Conservation (phyloP, 2,888 invertebrate genomes). For the Perizoma flavofasciatum region DNA sequence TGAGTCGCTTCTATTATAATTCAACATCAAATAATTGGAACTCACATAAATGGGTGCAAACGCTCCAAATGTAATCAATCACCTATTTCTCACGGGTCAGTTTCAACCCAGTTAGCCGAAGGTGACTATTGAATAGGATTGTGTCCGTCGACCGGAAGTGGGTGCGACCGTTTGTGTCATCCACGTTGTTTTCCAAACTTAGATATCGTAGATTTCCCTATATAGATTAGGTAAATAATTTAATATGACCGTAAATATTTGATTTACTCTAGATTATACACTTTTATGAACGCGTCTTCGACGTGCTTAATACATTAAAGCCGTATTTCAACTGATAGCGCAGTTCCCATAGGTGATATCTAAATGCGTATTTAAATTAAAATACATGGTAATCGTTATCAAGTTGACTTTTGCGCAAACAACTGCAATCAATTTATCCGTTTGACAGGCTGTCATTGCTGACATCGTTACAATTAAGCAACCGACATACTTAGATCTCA, state of each 20-base stretch:
- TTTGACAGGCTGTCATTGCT: slow-evolving; percentile 77
- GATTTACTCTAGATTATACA: slow-evolving; percentile 39
- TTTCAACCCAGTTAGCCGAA: slow-evolving; percentile 64
- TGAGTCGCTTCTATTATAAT: slow-evolving; percentile 9
- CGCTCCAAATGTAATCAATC: slow-evolving; percentile 53
- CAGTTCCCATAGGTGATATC: slow-evolving; percentile 61
- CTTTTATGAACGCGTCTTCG: slow-evolving; percentile 40
- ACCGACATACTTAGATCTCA: slow-evolving; percentile 69
- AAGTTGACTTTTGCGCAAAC: slow-evolving; percentile 78
- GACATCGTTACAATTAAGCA: slow-evolving; percentile 82
- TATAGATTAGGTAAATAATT: slow-evolving; percentile 42
- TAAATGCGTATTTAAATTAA: slow-evolving; percentile 68
- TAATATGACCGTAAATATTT: slow-evolving; percentile 36
- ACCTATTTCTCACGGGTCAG: slow-evolving; percentile 73
- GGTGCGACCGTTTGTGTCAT: slow-evolving; percentile 69
- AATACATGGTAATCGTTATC: slow-evolving; percentile 77
- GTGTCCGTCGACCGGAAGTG: slow-evolving; percentile 69
- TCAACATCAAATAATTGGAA: slow-evolving; percentile 29
- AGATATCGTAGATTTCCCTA: slow-evolving; percentile 48
- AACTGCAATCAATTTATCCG: slow-evolving; percentile 79
- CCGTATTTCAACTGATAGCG: slow-evolving; percentile 54
- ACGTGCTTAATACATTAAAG: slow-evolving; percentile 35
- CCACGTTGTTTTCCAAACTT: slow-evolving; percentile 65
- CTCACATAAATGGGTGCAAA: slow-evolving; percentile 41
- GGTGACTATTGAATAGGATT: slow-evolving; percentile 73